Percentiles rank a stretch among this genome's conserved stretches.
These are phyloP conservation scores for Rhagonycha fulva DNA, from an alignment of 2,888 invertebrate genomes.

Conservation along the genomic window DNA sequence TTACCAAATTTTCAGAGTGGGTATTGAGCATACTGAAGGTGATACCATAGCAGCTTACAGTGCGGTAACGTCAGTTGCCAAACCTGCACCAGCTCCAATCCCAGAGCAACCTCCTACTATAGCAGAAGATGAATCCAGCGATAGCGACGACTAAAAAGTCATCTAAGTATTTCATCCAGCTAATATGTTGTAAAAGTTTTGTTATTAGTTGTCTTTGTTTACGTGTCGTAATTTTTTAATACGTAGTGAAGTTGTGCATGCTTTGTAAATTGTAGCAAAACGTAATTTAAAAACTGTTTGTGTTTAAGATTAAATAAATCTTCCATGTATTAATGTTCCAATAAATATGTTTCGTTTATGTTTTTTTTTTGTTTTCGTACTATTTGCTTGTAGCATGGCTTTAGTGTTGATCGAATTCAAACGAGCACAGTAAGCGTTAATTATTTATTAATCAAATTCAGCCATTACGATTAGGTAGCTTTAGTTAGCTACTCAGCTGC, in stretches of 20 bases:
- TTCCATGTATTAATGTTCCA: slow-evolving; percentile 17
- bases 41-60: slow-evolving; percentile 72
- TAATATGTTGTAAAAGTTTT: not conserved
- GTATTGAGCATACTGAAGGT: slow-evolving; percentile 85
- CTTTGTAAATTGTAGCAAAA: not conserved
- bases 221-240: not conserved
- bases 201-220: not conserved
- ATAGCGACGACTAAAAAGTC: slow-evolving; percentile 55
- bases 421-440: not conserved
- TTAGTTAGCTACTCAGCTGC: not conserved
- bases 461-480: not conserved
- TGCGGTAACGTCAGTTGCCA: slow-evolving; percentile 62
- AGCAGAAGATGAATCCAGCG: slow-evolving; percentile 53
- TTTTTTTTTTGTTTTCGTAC: not conserved
- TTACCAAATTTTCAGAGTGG: slow-evolving; percentile 64
- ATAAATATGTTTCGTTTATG: slow-evolving; percentile 5
- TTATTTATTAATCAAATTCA: not conserved
- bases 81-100: slow-evolving; percentile 48
- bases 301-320: slow-evolving; percentile 9
- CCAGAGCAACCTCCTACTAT: slow-evolving; percentile 48
- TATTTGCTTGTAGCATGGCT: not conserved
- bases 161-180: not conserved
- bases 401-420: not conserved
- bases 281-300: not conserved
- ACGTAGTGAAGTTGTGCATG: not conserved